Evolutionary conservation across 2,888 invertebrate species (phyloP), one percentile per base, ranked within the genome.

Genomic region (Aphodius sticticus): DNA sequence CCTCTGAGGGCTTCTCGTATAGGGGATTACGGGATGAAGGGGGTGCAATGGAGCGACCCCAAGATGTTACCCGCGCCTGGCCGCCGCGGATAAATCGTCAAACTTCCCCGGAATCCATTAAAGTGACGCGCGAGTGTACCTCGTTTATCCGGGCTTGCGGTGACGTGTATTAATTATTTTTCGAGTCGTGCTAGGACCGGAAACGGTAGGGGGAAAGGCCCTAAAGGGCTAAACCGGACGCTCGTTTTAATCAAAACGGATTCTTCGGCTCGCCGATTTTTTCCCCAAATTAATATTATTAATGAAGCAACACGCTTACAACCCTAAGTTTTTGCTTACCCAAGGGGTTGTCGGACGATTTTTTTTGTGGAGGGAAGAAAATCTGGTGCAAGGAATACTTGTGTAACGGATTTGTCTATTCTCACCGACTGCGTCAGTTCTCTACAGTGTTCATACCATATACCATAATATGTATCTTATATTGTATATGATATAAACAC

Each of bases 161-260:
- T 53, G 53, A 53, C 53, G 53, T 53, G 53, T 53, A 53, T 53
- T 53, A 53, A 53, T 53, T 53, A 53, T 53, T 53, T 53, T 53
- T 53, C 53, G 53, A 53, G 53, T 5, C 53, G 26, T 53, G 53
- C 53, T 53, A 53, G 53, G 4, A 53, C 53, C 53, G 53, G 53
- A 53, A 53, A 5, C 53, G 53, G 53, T 5, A 7, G 38, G 53
- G 53, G 53, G 53, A 5, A 9, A 12, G 3, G 53, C 2, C 12
- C 53, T 53, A 53, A 7, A 53, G 53, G 53, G 9, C 53, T 53
- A 53, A 53, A 53, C 53, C 53, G 53, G 7, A 7, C 9, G 53
- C 7, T 12, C 53, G 53, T 53, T 53, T 53, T 53, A 53, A 53
- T 53, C 53, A 53, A 53, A 53, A 53, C 12, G 53, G 53, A 53